Evolutionary conservation across 2,797 vertebrate genomes (phyloP).

Genomic region (Gadopsis bispinosus): DNA sequence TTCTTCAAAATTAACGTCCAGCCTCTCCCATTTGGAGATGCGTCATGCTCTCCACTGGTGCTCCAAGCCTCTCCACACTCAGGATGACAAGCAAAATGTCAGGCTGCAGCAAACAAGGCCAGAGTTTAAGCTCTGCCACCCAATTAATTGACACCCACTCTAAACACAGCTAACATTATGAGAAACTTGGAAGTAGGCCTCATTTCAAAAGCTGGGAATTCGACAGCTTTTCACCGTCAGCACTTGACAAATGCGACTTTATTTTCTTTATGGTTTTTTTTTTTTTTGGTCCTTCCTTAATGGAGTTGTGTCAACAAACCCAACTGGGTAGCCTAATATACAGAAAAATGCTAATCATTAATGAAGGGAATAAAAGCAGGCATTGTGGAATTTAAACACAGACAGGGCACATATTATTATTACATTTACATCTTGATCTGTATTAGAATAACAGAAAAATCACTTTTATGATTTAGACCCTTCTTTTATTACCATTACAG

Average conservation of each 20-base stretch:
- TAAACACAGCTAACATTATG: constrained; percentile 49
- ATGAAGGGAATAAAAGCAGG: constrained; percentile 6
- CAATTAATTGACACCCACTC: constrained; percentile 52
- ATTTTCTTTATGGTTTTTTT: constrained; percentile 21
- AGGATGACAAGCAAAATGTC: constrained; percentile 46
- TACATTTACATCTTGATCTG: constrained; percentile 23
- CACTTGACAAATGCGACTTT: constrained; percentile 31
- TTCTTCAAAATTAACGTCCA: constrained; percentile 16
- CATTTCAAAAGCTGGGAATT: constrained; percentile 41
- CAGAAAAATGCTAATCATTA: constrained; percentile 44
- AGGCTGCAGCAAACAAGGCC: constrained; percentile 54
- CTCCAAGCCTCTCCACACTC: constrained; percentile 39
- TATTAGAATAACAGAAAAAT: constrained; percentile 25
- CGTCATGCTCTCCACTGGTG: constrained; percentile 65
- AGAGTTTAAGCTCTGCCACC: constrained; percentile 54
- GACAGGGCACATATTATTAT: neutral
- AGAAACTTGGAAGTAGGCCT: constrained; percentile 36
- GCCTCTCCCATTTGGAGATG: constrained; percentile 49
- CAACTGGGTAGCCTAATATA: neutral
- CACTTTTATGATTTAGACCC: constrained; percentile 67
- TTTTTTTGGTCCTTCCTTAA: neutral
- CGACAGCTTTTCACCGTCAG: constrained; percentile 37
- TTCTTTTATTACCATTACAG: constrained; percentile 69
- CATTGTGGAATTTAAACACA: constrained; percentile 50
- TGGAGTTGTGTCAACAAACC: constrained; percentile 27